Evolutionary conservation across 2,888 invertebrate genomes (phyloP).

Genomic region (Philereme vetulata): DNA sequence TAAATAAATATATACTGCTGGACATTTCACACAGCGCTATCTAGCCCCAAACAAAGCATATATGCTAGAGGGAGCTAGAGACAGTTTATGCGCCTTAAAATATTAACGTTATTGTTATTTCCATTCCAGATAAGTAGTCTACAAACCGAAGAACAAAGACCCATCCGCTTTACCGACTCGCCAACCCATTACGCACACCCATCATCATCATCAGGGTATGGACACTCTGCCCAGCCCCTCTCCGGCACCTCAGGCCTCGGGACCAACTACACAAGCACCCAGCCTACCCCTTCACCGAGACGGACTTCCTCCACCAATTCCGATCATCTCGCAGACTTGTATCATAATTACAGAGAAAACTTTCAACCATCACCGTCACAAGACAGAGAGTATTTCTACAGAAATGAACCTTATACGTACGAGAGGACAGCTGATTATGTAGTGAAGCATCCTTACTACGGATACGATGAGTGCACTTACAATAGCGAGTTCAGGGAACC

Average conservation of each 20-base stretch:
- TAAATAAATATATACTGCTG: no score
- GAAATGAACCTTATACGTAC: conserved; percentile 65
- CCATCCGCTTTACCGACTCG: conserved; percentile 89
- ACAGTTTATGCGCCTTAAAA: neutral
- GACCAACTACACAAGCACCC: conserved; percentile 79
- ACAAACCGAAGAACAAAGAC: conserved; percentile 84
- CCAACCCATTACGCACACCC: conserved; percentile 86
- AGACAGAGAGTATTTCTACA: conserved; percentile 65
- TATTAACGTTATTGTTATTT: neutral
- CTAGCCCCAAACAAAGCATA: no score
- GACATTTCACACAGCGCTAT: no score
- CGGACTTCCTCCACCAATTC: conserved; percentile 86
- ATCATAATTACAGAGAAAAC: conserved; percentile 80
- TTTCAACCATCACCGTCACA: conserved; percentile 69
- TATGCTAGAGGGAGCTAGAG: no score
- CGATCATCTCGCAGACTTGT: conserved; percentile 86
- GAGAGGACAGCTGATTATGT: conserved; percentile 76
- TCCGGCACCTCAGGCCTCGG: conserved; percentile 81
- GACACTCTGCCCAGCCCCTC: conserved; percentile 77
- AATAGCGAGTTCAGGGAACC: conserved; percentile 64
- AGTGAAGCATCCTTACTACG: conserved; percentile 71
- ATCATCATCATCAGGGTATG: conserved; percentile 78
- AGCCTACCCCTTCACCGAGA: conserved; percentile 87
- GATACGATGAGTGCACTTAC: conserved; percentile 71
- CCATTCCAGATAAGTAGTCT: conserved; percentile 69